Percentiles rank a stretch among this genome's conserved stretches.
These are phyloP conservation scores for Pipistrellus kuhlii DNA, from an alignment of 2,797 vertebrate genomes.

Conservation along the genomic window DNA sequence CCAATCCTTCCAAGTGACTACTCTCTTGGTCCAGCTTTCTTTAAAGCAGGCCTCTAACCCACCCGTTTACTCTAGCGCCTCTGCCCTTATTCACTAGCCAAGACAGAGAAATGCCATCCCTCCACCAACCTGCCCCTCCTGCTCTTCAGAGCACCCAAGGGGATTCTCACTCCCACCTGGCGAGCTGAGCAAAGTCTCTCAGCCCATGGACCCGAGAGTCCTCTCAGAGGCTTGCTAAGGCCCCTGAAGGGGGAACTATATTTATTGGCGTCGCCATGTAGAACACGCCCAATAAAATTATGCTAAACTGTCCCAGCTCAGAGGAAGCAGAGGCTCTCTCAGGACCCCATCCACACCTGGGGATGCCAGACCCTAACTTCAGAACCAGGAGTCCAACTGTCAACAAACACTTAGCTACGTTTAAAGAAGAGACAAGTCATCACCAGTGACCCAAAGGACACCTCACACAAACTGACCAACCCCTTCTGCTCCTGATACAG, in stretches of 20 bases:
- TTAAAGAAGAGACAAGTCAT: not conserved
- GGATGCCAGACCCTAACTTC: not conserved
- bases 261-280: not conserved
- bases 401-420: not conserved
- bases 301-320: not conserved
- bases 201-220: not conserved
- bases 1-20: not conserved
- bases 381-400: not conserved
- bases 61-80: not conserved
- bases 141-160: not conserved
- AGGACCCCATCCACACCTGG: not conserved
- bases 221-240: not conserved
- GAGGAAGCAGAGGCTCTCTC: not conserved
- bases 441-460: not conserved
- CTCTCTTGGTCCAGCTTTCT: not conserved
- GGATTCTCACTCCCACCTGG: not conserved
- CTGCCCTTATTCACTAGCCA: not conserved
- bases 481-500: not conserved
- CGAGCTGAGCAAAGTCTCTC: not conserved
- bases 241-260: not conserved
- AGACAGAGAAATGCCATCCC: not conserved
- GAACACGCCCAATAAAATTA: not conserved
- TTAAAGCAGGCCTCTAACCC: not conserved
- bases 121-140: not conserved
- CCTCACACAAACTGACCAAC: not conserved